Base-by-base conservation (phyloP, 2,113 vertebrate genomes). In the Etheostoma cragini region DNA sequence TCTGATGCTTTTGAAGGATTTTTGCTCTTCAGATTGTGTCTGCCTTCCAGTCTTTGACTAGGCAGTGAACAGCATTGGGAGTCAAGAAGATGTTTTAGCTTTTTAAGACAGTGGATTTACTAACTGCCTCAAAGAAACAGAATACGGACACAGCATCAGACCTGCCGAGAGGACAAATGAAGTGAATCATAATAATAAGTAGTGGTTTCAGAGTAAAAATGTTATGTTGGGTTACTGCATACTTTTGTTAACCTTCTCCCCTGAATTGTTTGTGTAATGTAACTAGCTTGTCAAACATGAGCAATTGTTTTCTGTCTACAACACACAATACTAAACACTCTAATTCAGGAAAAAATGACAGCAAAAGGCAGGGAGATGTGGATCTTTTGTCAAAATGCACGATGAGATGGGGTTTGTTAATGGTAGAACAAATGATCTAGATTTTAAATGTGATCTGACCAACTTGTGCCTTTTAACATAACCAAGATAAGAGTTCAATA, bases 401-500 rank as follows among this genome's bases (percentile, higher is more conserved):
- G 89, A 82, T 60, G 82, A 82, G 86, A 87, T 81, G 80, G 91
- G 84, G 81, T 93, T 89, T 89, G 91, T 90, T 91, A 91, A 89
- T 75, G 89, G 72, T 81, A 78, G 88, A 90, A 91, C 82, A 92
- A 78, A 82, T 86, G 88, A 89, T 91, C 82, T 90, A 76, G 82
- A 94, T 90, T 91, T 87, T 76, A 90, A 94, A 92, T 86, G 86
- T 92, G 89, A 95, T 95, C 94, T 94, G 95, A 97, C 97, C 97
- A 94, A 96, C 94, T 94, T 96, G 97, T 98, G 97, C 97, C 97
- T 97, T 98, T 95, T 90, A 95, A 91, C 93, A 94, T 92, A 94
- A 96, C 93, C 90, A 95, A 95, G 93, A 95, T 85, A 87, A 95
- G 90, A 92, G 93, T 96, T 95, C 83, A 91, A 94, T 93, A 94